Base-by-base conservation (phyloP, 2,113 vertebrate genomes). In the Dendrocopos noguchii region DNA sequence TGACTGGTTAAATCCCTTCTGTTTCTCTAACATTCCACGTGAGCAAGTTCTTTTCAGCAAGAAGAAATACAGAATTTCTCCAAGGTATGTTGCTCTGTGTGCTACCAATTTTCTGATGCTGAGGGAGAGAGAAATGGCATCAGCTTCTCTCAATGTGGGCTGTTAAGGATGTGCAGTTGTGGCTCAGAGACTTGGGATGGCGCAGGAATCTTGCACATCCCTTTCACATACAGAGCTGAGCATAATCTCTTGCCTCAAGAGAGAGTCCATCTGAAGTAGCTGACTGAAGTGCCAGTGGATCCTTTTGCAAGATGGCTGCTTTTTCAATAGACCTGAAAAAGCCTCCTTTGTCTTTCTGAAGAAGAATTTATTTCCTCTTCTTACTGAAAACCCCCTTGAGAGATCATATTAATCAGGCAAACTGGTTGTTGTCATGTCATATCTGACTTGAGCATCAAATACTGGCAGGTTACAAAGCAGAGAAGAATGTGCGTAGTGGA, bases 1-100 rank as follows among this genome's bases (percentile, higher is more conserved):
- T 88, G 84, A 68, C 61, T 93, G 57, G 63, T 85, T 85, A 83
- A 87, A 80, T 90, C 61, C 44, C 68, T 80, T 78, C 84, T 72
- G 61, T 87, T 96, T 66, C 91, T 78, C 44, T 56, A 55, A 57
- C 25, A 78, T 90, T 88, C 83, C 94, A 60, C 50, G 42, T 33
- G 65, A 66, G 55, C 34, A 55, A 81, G 27, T 87, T 90, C 88
- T 78, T 90, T 61, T 71, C 9, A 5, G 74, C 57, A 83, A 68
- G 27, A 65, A n/a, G 24, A 91, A 94, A 72, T 78, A 68, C 65
- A 59, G 72, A 85, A 87, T 90, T 91, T 93, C 91, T 93, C 81
- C 60, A 79, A 87, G 75, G 71, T 89, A 31, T 66, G 42, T 44
- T 47, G n/a, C 34, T 76, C 50, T 79, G 22, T 10, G 2, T 83